These are phyloP conservation scores for Bucco capensis DNA, from an alignment of 2,113 vertebrate species.

Conservation along the genomic window DNA sequence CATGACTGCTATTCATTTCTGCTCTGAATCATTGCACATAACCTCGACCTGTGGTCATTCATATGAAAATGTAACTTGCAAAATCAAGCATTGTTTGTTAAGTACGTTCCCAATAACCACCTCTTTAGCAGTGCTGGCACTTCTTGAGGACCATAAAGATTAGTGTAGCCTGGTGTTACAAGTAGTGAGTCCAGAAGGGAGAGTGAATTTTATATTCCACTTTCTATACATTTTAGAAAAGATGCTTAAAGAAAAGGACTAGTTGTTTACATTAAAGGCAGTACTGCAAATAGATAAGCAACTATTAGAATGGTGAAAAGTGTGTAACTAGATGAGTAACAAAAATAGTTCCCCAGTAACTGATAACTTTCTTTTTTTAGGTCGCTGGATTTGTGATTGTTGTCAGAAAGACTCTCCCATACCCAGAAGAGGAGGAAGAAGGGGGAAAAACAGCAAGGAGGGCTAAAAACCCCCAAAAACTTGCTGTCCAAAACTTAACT, in stretches of 20 bases:
- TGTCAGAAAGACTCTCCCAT: conserved; percentile 84
- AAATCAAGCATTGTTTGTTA: fast-evolving
- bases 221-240: neutral
- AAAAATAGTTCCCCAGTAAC: conserved; percentile 42
- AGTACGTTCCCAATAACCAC: neutral
- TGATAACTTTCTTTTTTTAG: conserved; percentile 74
- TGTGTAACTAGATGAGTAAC: neutral
- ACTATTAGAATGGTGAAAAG: neutral
- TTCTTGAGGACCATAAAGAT: neutral
- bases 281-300: neutral
- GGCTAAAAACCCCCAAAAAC: conserved; percentile 57
- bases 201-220: neutral
- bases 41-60: neutral
- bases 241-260: neutral
- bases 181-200: neutral
- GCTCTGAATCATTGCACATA: neutral
- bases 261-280: neutral
- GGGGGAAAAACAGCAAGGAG: conserved; percentile 88
- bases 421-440: conserved; percentile 88
- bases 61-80: fast-evolving
- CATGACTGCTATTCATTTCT: neutral
- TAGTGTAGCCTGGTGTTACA: neutral
- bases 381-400: conserved; percentile 96
- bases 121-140: neutral
- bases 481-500: conserved; percentile 40